Conservation (phyloP, 2,888 invertebrate genomes). For the Caenorhabditis zanzibari region DNA sequence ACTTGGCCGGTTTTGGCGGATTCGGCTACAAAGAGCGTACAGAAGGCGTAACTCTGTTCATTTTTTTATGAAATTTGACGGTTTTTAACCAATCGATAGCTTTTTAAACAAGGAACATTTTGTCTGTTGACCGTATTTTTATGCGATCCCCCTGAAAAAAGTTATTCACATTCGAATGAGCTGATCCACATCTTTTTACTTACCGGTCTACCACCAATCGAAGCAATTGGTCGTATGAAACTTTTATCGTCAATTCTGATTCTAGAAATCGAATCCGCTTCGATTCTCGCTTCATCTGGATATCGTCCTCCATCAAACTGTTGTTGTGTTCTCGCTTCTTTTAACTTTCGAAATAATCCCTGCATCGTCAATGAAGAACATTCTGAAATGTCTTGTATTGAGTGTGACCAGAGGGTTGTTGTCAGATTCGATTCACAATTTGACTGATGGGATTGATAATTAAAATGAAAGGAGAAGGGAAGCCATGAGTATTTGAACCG, state of each 20-base stretch:
- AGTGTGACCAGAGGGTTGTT: neutral
- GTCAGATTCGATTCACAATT: slow-evolving; percentile 14
- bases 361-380: slow-evolving; percentile 43
- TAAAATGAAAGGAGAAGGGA: neutral
- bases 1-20: too few relatives aligned
- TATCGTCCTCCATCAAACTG: slow-evolving; percentile 1
- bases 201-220: slow-evolving; percentile 54
- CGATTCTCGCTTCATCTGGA: slow-evolving; percentile 41
- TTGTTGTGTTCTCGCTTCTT: slow-evolving; percentile 15
- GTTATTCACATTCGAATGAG: too few relatives aligned
- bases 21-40: too few relatives aligned
- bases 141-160: too few relatives aligned
- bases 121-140: too few relatives aligned
- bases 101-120: too few relatives aligned
- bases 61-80: too few relatives aligned
- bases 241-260: slow-evolving; percentile 41
- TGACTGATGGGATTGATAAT: slow-evolving; percentile 49
- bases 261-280: slow-evolving; percentile 43
- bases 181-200: neutral
- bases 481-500: slow-evolving; percentile 28
- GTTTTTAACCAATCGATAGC: too few relatives aligned
- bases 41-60: too few relatives aligned
- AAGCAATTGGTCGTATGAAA: slow-evolving; percentile 54
- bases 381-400: slow-evolving; percentile 10
- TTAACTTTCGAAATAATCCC: slow-evolving; percentile 45